Percentiles rank a stretch among this genome's conserved stretches.
phyloP scores from a whole-genome alignment of 2,888 invertebrate species.

The Fissipunctia ypsillon region DNA sequence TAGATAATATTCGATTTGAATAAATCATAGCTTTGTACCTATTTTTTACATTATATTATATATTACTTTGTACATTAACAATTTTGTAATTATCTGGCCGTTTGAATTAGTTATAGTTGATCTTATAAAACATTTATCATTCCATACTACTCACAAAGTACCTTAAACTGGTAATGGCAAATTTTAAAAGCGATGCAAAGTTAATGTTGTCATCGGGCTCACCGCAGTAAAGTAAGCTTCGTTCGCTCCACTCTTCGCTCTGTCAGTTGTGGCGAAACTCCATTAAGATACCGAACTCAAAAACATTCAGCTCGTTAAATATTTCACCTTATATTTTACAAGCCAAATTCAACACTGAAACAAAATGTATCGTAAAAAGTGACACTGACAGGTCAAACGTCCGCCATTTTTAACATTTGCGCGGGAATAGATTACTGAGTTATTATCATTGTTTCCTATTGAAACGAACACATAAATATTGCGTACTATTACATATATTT shows the following conservation, averaged over 20 bases:
- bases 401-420: constrained; percentile 15
- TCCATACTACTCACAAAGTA: not conserved
- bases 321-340: constrained; percentile 50
- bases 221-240: constrained; percentile 56
- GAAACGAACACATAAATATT: constrained; percentile 10
- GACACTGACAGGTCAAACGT: constrained; percentile 4
- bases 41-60: too few relatives aligned
- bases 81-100: not conserved
- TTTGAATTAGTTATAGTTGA: not conserved
- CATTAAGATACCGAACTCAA: constrained; percentile 72
- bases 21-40: not conserved
- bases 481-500: not conserved
- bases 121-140: not conserved
- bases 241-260: constrained; percentile 55
- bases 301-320: constrained; percentile 63
- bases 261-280: constrained; percentile 70
- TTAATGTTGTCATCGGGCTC: constrained; percentile 53
- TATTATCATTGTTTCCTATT: not conserved
- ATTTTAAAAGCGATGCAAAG: constrained; percentile 34
- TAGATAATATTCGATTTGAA: not conserved
- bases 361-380: constrained; percentile 2
- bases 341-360: constrained; percentile 29
- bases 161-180: not conserved
- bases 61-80: too few relatives aligned
- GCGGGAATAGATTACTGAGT: constrained; percentile 1